Base-by-base conservation (phyloP, 2,888 invertebrate species). In the Apotomis betuletana region DNA sequence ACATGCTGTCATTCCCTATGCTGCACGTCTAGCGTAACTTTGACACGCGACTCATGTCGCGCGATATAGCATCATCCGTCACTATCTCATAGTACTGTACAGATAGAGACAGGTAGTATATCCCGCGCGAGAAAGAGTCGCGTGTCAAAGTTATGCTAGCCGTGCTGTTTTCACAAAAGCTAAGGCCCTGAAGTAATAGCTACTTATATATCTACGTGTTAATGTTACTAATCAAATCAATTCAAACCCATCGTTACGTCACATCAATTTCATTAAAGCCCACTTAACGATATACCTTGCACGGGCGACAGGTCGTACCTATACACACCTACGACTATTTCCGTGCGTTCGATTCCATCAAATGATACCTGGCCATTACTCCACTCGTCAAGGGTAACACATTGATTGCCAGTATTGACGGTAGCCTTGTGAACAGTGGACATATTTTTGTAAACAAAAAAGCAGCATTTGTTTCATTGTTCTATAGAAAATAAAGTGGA, bases 361-460 rank as follows among this genome's bases (percentile, higher is more conserved):
- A 67, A 75, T 71, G 67, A 74, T 73, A 73, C 70, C 61, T 67
- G 71, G 41, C 61, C 67, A 75, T 74, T 71, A 73, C 61, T 69
- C 77, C 81, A 82, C 85, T 83, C 84, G 81, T 81, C 76, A 84
- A 81, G 77, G 79, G 76, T 75, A 74, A 75, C 75, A 76, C 69
- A 72, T 74, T 74, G 69, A 64, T 74, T 57, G 65, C 46, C 72
- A 72, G 67, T 72, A 67, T 36, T 46, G 63, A 72, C 72, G 67
- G 15, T 12, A 44, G 44, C 67, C 52, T 72, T 62, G 63, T 68
- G 68, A 59, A 38, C 46, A 68, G 72, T 63, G 72, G 72, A 72
- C 72, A 72, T 62, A 67, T 71, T 63, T 64, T 68, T 54, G 62
- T 62, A 15, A 59, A 57, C 49, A 36, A 41, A 60, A 57, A 49